Base-by-base conservation (phyloP, 2,797 vertebrate species). In the Eospalax fontanierii region DNA sequence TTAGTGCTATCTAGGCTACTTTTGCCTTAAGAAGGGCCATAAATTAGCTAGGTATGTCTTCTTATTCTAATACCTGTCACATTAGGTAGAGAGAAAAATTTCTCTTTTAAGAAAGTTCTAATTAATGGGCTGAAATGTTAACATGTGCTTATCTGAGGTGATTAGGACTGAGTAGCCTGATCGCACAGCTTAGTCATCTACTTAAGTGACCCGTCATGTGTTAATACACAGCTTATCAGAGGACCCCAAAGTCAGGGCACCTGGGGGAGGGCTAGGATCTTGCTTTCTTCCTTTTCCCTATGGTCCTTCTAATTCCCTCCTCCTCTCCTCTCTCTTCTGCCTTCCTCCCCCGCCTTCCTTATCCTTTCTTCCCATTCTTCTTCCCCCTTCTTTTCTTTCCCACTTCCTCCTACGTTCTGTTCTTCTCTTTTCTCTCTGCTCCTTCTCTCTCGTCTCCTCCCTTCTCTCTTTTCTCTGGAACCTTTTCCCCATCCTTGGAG, bases 101-200 rank as follows among this genome's bases (percentile, higher is more conserved):
- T 33, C 66, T 28, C 59, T 84, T 83, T 74, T 80, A n/a, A 83
- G 63, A 92, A 46, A 76, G 40, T 76, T 92, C 78, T 87, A 89
- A 87, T 92, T 76, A 71, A 66, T 21, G 83, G 89, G 61, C 79
- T 15, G 16, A 68, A 63, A 28, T 90, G 88, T 83, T 86, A 85
- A 38, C 63, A 79, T 4, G 28, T 59, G 22, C 38, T 79, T 81
- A 9, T 87, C 83, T 81, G 76, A 57, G 74, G 59, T 92, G 63
- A 89, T 87, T 87, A 81, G 40, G 78, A 83, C 76, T 43, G 85
- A 59, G 50, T 54, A 50, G 79, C 74, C 57, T 94, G 76, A 83
- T 78, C 81, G 2, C 30, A 46, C 68, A 74, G 74, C 61, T 40
- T 22, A 80, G 54, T 96, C 71, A 57, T 92, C 82, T 83, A 71